Base-by-base conservation (phyloP, 2,113 vertebrate genomes). In the Petrocephalus microphthalmus region DNA sequence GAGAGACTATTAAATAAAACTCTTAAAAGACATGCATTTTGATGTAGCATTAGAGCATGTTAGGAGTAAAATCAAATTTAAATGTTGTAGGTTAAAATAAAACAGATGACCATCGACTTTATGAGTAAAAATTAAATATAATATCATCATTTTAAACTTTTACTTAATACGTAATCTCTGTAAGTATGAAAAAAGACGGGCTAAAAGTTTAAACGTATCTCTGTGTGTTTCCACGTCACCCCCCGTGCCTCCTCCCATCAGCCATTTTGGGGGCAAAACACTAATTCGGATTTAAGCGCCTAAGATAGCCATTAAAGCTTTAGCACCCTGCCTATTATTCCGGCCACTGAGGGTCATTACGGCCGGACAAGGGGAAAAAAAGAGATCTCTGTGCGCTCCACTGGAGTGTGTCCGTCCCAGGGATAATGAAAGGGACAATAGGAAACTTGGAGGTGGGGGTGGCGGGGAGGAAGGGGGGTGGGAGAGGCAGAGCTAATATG, bases 351-450 rank as follows among this genome's bases (percentile, higher is more conserved):
- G 90, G 89, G 89, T 91, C 91, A 93, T 91, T 91, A 91, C 78
- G 33, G 89, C 60, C 17, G 87, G 91, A 91, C 87, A 89, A 71
- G 89, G 57, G 57, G 53, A 84, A 89, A 90, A 86, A 89, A 90
- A 88, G 90, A 88, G 89, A 89, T 86, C 71, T 91, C 86, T 54
- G 89, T 85, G 74, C 87, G 91, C 90, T 92, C 89, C 89, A 91
- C 81, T 90, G 90, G 87, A 91, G 90, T 91, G 89, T 92, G 90
- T 89, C 90, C 89, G 37, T 89, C 86, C 89, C 74, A 42, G 25
- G 89, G 87, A 64, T 85, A 89, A 89, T 84, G 22, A 8, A 74
- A 42, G 42, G 83, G 84, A 91, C 90, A 91, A 91, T 89, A 88
- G 81, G 10, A 42, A 82, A 19, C 11, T 29, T 29, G 78, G 83